Conservation (phyloP, 2,888 invertebrate species). For the Gastrophysa polygoni region DNA sequence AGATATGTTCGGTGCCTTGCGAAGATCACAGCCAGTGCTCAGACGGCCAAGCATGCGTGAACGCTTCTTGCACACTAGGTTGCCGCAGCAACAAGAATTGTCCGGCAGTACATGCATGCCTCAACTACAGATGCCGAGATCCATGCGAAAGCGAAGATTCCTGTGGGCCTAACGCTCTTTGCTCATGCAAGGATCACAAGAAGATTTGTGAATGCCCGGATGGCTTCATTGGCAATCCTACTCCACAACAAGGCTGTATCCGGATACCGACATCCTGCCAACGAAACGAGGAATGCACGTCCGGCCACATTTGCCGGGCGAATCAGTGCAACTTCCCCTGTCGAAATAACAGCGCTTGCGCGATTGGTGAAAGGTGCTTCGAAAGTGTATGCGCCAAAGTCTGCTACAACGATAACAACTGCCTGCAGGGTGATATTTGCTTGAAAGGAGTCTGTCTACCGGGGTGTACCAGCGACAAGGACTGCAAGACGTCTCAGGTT, state of each 20-base stretch:
- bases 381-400: constrained; percentile 82
- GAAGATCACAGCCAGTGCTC: constrained; percentile 82
- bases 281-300: constrained; percentile 74
- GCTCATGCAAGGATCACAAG: constrained; percentile 75
- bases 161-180: constrained; percentile 85
- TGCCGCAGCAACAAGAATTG: constrained; percentile 87
- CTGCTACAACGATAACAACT: constrained; percentile 89
- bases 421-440: constrained; percentile 88
- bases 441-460: constrained; percentile 78
- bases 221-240: constrained; percentile 86
- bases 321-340: constrained; percentile 82
- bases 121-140: constrained; percentile 83
- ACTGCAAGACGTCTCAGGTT: constrained; percentile 80
- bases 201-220: constrained; percentile 81
- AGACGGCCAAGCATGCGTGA: constrained; percentile 78
- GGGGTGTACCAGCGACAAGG: constrained; percentile 81
- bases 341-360: constrained; percentile 73
- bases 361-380: constrained; percentile 82
- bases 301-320: constrained; percentile 77
- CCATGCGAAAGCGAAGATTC: constrained; percentile 78
- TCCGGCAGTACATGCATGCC: constrained; percentile 75
- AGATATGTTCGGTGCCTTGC: constrained; percentile 81
- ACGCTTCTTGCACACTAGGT: constrained; percentile 80
- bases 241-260: constrained; percentile 87
- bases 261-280: constrained; percentile 76